Conservation (phyloP, 2,113 vertebrate species). For the Abramis brama region DNA sequence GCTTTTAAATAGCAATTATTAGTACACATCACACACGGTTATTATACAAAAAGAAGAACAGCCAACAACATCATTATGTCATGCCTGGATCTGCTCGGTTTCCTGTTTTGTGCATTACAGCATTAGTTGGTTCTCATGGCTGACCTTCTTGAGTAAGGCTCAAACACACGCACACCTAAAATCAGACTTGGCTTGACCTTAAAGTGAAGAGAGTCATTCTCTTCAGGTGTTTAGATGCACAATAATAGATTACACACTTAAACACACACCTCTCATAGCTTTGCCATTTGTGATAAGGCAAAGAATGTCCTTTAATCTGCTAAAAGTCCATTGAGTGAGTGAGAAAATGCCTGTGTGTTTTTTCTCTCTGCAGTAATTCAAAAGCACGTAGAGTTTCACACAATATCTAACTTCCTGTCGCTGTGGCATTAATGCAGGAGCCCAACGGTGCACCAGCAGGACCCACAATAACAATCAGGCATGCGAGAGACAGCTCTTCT, state of each 20-base stretch:
- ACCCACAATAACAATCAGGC: conserved; percentile 44
- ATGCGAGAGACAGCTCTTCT: conserved; percentile 47
- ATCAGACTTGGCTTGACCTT: conserved; percentile 45
- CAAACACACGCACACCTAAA: conserved; percentile 14
- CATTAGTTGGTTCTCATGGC: conserved; percentile 57
- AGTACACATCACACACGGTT: background rate
- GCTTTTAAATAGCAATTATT: background rate
- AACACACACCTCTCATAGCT: conserved; percentile 27
- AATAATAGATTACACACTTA: conserved; percentile 26
- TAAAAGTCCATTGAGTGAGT: conserved; percentile 42
- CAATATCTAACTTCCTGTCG: conserved; percentile 65
- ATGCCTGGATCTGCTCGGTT: background rate
- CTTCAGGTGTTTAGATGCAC: conserved; percentile 1
- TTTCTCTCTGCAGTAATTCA: conserved; percentile 44
- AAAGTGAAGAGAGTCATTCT: conserved; percentile 36
- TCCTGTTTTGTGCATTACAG: conserved; percentile 51
- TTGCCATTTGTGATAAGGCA: conserved; percentile 47
- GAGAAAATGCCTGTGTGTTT: conserved; percentile 50
- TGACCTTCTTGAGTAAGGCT: conserved; percentile 44
- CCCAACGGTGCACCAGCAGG: conserved; percentile 39
- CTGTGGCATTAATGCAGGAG: conserved; percentile 44
- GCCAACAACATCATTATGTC: background rate
- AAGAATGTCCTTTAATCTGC: conserved; percentile 52
- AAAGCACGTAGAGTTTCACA: conserved; percentile 55
- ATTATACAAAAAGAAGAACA: background rate